Percentiles rank a stretch among this genome's conserved stretches.
phyloP scores from a whole-genome alignment of 2,797 vertebrate genomes.

The Neosalanx taihuensis region DNA sequence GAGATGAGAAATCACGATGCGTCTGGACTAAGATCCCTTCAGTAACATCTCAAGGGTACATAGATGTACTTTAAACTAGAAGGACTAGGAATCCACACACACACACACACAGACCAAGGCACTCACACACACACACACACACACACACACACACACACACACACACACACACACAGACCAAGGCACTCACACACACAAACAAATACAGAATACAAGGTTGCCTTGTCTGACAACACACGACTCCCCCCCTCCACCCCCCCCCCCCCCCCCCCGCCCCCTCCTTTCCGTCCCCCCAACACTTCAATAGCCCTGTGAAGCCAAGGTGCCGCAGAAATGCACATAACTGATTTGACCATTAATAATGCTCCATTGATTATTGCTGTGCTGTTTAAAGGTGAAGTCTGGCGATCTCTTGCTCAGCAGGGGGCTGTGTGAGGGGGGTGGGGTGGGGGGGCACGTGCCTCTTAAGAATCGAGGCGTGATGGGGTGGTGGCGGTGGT shows the following conservation, averaged over 20 bases:
- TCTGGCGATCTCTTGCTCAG: slow-evolving; percentile 57
- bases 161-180: not conserved
- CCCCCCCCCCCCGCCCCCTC: not conserved
- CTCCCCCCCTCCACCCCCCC: not conserved
- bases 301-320: slow-evolving; percentile 57
- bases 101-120: not conserved
- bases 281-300: slow-evolving; percentile 37
- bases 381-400: slow-evolving; percentile 78
- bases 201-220: not conserved
- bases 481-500: too few relatives aligned
- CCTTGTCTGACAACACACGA: not conserved
- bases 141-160: slow-evolving; percentile 6
- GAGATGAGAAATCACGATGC: not conserved
- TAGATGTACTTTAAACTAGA: not conserved
- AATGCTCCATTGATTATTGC: slow-evolving; percentile 81
- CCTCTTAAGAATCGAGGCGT: not conserved
- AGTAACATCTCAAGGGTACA: not conserved
- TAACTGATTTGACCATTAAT: slow-evolving; percentile 78
- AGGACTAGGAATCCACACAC: not conserved
- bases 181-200: not conserved
- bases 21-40: not conserved
- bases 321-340: slow-evolving; percentile 62
- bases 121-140: not conserved
- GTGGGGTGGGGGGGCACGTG: slow-evolving; percentile 44
- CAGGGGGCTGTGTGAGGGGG: slow-evolving; percentile 22